phyloP scores from a whole-genome alignment of 2,888 invertebrate genomes.

The Lasioglossum malachurum region DNA sequence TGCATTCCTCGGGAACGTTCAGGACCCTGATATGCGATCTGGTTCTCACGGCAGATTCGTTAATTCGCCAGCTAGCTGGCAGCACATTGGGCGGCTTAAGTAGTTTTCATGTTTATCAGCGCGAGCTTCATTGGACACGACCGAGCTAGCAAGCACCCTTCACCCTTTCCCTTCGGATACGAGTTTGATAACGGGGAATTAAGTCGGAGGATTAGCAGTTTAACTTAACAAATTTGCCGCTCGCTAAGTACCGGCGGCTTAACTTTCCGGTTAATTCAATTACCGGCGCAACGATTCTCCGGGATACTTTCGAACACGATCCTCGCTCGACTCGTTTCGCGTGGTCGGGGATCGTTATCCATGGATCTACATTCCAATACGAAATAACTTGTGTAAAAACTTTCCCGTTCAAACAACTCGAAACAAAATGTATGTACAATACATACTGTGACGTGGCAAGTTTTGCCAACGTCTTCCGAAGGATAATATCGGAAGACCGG shows the following conservation, averaged over 20 bases:
- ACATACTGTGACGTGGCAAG: too few species aligned
- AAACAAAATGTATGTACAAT: too few species aligned
- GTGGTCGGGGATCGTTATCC: not conserved
- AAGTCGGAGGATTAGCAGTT: slow-evolving; percentile 48
- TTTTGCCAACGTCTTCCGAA: too few species aligned
- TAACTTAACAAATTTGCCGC: slow-evolving; percentile 43
- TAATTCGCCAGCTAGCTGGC: slow-evolving; percentile 2
- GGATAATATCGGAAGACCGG: too few species aligned
- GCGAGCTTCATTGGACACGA: slow-evolving; percentile 30
- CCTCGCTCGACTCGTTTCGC: not conserved
- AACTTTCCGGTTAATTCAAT: slow-evolving; percentile 47
- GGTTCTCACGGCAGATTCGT: not conserved
- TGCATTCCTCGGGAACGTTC: too few species aligned
- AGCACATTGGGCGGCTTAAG: slow-evolving; percentile 20
- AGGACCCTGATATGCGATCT: not conserved
- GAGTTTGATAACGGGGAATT: slow-evolving; percentile 52
- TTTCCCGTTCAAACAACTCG: too few species aligned
- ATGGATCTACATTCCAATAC: not conserved
- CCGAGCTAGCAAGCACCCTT: slow-evolving; percentile 30
- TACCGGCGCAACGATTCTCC: slow-evolving; percentile 11
- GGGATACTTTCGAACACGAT: slow-evolving; percentile 8
- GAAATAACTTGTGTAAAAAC: not conserved
- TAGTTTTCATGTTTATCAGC: slow-evolving; percentile 45
- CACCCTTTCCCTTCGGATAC: slow-evolving; percentile 25
- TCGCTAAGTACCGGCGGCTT: slow-evolving; percentile 25